Conservation (phyloP, 2,113 vertebrate species). For the Pachycephala philippinensis region DNA sequence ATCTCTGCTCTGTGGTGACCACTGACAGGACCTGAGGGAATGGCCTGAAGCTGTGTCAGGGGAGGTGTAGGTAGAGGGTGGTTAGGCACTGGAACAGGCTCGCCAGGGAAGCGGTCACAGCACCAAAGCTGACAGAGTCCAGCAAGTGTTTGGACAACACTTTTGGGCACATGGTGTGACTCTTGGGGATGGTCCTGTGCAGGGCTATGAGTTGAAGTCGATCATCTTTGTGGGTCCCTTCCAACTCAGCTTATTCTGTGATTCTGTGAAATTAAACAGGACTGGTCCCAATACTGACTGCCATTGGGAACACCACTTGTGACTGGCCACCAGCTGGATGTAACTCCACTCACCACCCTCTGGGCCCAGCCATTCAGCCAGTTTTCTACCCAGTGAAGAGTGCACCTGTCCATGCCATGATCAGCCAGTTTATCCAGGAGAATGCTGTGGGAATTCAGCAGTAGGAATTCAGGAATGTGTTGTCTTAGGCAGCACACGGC, state of each 20-base stretch:
- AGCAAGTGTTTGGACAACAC: not conserved
- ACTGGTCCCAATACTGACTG: not conserved
- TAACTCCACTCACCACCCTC: not conserved
- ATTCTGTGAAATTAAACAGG: not conserved
- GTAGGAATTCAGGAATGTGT: not conserved
- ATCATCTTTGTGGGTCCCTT: not conserved
- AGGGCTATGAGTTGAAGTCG: accelerated
- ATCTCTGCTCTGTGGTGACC: not conserved
- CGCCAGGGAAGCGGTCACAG: not conserved
- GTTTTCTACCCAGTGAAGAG: not conserved
- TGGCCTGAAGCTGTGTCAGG: not conserved
- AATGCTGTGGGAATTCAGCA: not conserved
- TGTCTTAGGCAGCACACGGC: not conserved
- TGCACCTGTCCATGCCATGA: not conserved
- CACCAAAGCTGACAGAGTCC: not conserved
- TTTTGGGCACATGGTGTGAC: not conserved
- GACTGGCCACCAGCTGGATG: not conserved
- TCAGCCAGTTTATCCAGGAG: not conserved
- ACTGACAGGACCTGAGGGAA: not conserved
- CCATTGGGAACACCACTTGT: not conserved
- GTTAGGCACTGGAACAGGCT: not conserved
- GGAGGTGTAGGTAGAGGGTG: not conserved
- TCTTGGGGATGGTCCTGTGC: not conserved
- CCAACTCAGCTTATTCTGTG: not conserved
- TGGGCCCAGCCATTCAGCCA: not conserved